Evolutionary conservation across 2,113 vertebrate genomes (phyloP), one percentile per base, ranked within the genome.

Genomic region (Dolichotis patagonum): DNA sequence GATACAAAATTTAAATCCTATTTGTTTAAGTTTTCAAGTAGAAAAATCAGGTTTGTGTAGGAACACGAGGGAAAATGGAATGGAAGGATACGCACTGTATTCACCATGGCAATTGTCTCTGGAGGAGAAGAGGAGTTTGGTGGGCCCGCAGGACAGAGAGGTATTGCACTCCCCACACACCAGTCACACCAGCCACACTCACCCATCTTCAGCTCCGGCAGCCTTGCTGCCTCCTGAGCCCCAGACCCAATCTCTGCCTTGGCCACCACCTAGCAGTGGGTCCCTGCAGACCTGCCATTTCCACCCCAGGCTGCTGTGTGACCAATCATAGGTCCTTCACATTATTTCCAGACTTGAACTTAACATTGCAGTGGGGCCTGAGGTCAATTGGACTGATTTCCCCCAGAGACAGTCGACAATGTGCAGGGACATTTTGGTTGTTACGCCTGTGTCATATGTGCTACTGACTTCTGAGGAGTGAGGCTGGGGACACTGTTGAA

Each of bases 141-240:
- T 43, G 32, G 26, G 14, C 65, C 85, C 63, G 32, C 82, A 63
- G 52, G 38, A 71, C 8, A 1, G 60, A 86, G 49, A 24, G 41
- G 24, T 49, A 17, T 19, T 75, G 22, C 14, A 38, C 56, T 41
- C 85, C 58, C 56, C 11, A 41, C 10, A 24, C 78, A 54, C 54
- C 20, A 52, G 1, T 32, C 12, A 20, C 2, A 19, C 52, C 60
- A 54, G n/a, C 1, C 75, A 67, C 0, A 0, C 17, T 62, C 26
- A 81, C 1, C 5, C 12, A 8, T 67, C 26, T 49, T 35, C 43
- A 52, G 46, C 43, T 20, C 20, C 90, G 30, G 62, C 0, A 1
- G 20, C 35, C 35, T 60, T 20, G 3, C 17, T 32, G 75, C 71
- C 52, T 86, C 56, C 56, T n/a, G 49, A 67, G 32, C 49, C 69